Evolutionary conservation across 1,140 invertebrate species (phyloP).

Genomic region (Platorchestia sp.): DNA sequence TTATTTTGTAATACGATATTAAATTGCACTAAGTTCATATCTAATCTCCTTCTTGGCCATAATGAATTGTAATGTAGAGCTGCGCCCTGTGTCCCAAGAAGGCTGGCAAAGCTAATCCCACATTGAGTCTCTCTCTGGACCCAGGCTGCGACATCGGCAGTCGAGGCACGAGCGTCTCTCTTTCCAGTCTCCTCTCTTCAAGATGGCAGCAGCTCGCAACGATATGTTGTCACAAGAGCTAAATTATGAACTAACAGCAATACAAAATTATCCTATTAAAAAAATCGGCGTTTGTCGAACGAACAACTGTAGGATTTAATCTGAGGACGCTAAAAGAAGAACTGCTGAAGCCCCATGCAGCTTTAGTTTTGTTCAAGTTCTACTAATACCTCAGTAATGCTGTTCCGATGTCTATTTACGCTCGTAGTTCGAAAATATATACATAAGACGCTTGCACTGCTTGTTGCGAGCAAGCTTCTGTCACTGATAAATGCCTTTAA

Average conservation of each 20-base stretch:
- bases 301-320: background rate
- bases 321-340: background rate
- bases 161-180: background rate
- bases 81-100: background rate
- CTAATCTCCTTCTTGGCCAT: constrained; percentile 32
- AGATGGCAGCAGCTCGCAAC: background rate
- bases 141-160: background rate
- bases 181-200: background rate
- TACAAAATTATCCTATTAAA: background rate
- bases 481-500: background rate
- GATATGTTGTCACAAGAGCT: background rate
- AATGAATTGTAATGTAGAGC: constrained; percentile 52
- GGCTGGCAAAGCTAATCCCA: background rate
- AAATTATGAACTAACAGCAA: background rate
- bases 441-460: background rate
- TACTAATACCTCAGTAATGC: background rate
- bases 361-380: background rate
- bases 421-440: background rate
- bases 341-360: background rate
- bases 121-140: background rate
- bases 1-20: constrained; percentile 31
- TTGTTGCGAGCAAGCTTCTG: background rate
- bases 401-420: background rate
- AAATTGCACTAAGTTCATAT: constrained; percentile 52
- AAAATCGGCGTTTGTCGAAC: background rate